A percentile compares a stretch with the other conserved stretches of the same genome.
Evolutionary conservation across 2,797 vertebrate genomes (phyloP).

Genomic region (Jordanella pulchra): DNA sequence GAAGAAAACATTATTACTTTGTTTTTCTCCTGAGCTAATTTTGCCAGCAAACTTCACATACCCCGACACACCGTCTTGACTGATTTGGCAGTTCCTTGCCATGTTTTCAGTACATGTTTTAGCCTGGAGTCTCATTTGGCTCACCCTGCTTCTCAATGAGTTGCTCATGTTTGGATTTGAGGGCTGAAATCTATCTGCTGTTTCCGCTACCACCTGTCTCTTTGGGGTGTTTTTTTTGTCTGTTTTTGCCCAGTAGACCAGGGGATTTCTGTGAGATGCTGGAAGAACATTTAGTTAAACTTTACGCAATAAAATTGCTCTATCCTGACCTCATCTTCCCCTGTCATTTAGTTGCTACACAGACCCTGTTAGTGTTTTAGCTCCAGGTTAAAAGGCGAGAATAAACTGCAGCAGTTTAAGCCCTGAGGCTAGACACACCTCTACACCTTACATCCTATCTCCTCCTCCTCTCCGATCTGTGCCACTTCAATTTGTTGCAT

Average conservation of each 20-base stretch:
- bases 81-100: constrained; percentile 42
- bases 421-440: constrained; percentile 53
- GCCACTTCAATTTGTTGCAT: constrained; percentile 24
- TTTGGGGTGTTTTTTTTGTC: constrained; percentile 56
- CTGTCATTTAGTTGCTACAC: constrained; percentile 47
- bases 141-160: constrained; percentile 40
- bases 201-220: constrained; percentile 61
- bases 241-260: constrained; percentile 55
- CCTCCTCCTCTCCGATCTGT: constrained; percentile 14
- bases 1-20: constrained; percentile 29
- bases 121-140: constrained; percentile 31
- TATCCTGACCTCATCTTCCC: constrained; percentile 33
- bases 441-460: constrained; percentile 36
- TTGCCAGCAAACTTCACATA: constrained; percentile 11
- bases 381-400: constrained; percentile 47
- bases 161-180: constrained; percentile 57
- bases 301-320: constrained; percentile 53
- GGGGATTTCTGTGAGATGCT: constrained; percentile 50
- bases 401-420: constrained; percentile 48
- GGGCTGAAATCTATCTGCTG: constrained; percentile 63
- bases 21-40: constrained; percentile 14
- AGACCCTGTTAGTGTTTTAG: constrained; percentile 54
- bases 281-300: constrained; percentile 24
- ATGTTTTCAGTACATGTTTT: constrained; percentile 46
- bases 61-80: constrained; percentile 11